Conservation (phyloP, 2,797 vertebrate species). For the Rachycentron canadum region DNA sequence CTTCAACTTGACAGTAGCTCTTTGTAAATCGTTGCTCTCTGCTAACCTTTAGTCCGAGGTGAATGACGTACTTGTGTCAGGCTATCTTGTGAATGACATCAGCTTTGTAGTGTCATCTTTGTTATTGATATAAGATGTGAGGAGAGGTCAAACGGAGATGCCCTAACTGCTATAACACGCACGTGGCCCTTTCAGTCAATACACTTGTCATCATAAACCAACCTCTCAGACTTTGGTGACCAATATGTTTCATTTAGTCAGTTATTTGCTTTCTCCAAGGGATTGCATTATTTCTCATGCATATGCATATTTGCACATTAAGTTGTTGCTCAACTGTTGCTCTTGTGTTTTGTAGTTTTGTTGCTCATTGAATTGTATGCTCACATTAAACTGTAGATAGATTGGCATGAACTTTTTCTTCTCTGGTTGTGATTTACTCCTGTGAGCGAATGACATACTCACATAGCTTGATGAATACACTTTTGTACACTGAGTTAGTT, state of each 20-base stretch:
- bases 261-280: background rate
- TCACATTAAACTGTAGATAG: background rate
- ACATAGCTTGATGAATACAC: constrained; percentile 20
- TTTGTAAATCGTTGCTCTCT: constrained; percentile 10
- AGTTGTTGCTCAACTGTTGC: background rate
- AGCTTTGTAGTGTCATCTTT: background rate
- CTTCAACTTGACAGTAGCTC: constrained; percentile 2
- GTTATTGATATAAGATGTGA: background rate
- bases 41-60: constrained; percentile 6
- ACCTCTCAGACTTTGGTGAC: background rate
- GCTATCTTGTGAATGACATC: background rate
- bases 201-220: background rate
- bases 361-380: background rate
- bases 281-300: background rate
- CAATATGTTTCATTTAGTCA: background rate
- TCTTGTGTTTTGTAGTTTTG: background rate
- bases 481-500: background rate
- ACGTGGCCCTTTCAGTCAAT: background rate
- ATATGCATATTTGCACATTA: background rate
- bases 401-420: background rate
- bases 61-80: background rate
- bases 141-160: background rate
- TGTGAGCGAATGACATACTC: constrained; percentile 1
- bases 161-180: background rate
- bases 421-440: constrained; percentile 8